Evolutionary conservation across 2,797 vertebrate genomes (phyloP), one percentile per base, ranked within the genome.

Genomic region (Liparis tanakae): DNA sequence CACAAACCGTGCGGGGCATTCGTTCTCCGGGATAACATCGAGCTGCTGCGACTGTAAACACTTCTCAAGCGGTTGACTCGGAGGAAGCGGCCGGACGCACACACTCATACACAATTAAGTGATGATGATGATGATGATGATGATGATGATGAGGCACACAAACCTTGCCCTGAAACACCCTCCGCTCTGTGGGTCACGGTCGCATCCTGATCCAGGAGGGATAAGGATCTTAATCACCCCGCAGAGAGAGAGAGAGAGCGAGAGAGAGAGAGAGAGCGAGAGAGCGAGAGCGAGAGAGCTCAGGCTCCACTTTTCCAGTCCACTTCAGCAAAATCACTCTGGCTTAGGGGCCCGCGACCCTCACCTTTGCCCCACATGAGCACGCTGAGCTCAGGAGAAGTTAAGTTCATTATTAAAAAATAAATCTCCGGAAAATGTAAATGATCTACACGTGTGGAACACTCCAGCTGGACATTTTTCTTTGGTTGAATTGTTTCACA

Each of bases 201-300:
- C 72, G 56, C 81, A 81, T 83, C 79, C 86, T 74, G 81, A 80
- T 80, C 62, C 34, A 22, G 7, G 66, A 12, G n/a, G 0, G 89
- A 91, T 89, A 83, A 71, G 67, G 37, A 83, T 85, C 85, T 90
- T 65, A 87, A 91, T 87, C 6, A 83, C 71, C 22, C 83, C 79
- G 0, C 76, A 50, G 85, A 81, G 84, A 88, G 55, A 65, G 84
- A 87, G 53, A 66, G 18, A 46, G 37, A 39, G 37, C 46, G 85
- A 80, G 84, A 88, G 37, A 39, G 37, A 50, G 85, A 80, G 83
- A 88, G 55, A 65, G 84, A 39, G 37, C 46, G 85, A 80, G 82
- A 88, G 37, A 39, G 82, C 87, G 37, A 39, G 84, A 88, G 55
- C 63, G 84, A 87, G 53, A 63, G 48, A 50, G 67, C 57, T 41